Conservation (phyloP, 2,797 vertebrate genomes). For the Botia almorhae region DNA sequence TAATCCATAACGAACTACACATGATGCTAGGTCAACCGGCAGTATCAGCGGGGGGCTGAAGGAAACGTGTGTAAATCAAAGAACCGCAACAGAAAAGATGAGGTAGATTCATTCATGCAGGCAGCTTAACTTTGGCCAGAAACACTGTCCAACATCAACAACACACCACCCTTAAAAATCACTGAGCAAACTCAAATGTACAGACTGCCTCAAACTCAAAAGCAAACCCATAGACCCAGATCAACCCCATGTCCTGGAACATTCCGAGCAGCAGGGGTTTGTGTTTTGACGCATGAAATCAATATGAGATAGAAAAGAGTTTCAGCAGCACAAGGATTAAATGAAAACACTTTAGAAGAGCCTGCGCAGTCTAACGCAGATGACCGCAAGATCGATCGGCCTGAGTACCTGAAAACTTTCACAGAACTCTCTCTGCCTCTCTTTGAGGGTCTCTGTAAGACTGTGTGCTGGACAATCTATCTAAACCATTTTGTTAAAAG, state of each 20-base stretch:
- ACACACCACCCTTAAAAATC: constrained; percentile 53
- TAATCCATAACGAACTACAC: constrained; percentile 77
- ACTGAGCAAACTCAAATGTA: constrained; percentile 50
- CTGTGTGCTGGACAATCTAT: background rate
- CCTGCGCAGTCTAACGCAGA: constrained; percentile 71
- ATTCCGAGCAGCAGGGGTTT: constrained; percentile 75
- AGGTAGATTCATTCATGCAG: constrained; percentile 35
- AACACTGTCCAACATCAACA: constrained; percentile 55
- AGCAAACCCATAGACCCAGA: constrained; percentile 51
- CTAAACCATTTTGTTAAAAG: no score
- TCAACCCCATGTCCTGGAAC: constrained; percentile 73
- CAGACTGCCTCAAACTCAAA: constrained; percentile 50
- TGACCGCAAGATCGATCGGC: constrained; percentile 75
- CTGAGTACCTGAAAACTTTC: constrained; percentile 75
- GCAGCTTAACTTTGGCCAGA: constrained; percentile 34
- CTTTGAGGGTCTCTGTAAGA: background rate
- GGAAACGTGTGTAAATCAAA: background rate
- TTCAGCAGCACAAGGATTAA: constrained; percentile 64
- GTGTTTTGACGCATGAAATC: constrained; percentile 82
- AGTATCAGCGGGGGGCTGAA: constrained; percentile 55
- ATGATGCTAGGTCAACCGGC: constrained; percentile 71
- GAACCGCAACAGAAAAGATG: constrained; percentile 1
- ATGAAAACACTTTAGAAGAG: constrained; percentile 81
- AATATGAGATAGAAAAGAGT: constrained; percentile 74
- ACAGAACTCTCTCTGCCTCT: constrained; percentile 57